phyloP scores from a whole-genome alignment of 2,888 invertebrate species.

The Cyaniris semiargus region DNA sequence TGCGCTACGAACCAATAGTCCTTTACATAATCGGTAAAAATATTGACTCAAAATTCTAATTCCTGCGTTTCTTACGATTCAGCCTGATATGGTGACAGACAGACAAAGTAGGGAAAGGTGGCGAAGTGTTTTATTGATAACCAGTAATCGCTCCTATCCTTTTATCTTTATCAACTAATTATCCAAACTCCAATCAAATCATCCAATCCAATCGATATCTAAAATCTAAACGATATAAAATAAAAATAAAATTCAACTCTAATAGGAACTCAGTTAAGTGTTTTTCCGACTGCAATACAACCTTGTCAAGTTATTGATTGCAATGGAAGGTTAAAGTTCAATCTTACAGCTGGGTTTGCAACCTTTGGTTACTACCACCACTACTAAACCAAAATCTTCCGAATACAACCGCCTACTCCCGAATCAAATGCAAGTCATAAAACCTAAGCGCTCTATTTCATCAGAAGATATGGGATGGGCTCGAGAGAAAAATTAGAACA shows the following conservation, averaged over 20 bases:
- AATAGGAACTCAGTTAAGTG: background rate
- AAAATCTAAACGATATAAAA: too few relatives aligned
- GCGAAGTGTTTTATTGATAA: background rate
- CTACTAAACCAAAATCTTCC: background rate
- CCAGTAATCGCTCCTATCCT: background rate
- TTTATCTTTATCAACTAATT: too few relatives aligned
- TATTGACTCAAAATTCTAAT: too few relatives aligned
- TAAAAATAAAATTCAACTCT: background rate
- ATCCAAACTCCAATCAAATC: too few relatives aligned
- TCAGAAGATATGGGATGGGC: background rate
- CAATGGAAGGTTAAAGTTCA: background rate
- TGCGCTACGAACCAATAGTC: too few relatives aligned
- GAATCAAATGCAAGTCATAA: background rate
- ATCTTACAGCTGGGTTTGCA: background rate
- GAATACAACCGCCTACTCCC: background rate
- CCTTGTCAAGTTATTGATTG: slow-evolving; percentile 9
- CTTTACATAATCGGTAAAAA: too few relatives aligned
- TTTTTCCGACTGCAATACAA: background rate
- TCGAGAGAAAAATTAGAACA: background rate
- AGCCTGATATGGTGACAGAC: too few relatives aligned
- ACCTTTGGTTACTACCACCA: background rate
- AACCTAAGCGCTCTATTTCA: background rate
- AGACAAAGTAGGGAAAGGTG: too few relatives aligned
- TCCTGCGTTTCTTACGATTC: too few relatives aligned
- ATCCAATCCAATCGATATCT: too few relatives aligned